Evolutionary conservation across 37 sponge, comb jelly and placozoan species (phyloP), one percentile per base, ranked within the genome.

Genomic region (Crambe crambe): DNA sequence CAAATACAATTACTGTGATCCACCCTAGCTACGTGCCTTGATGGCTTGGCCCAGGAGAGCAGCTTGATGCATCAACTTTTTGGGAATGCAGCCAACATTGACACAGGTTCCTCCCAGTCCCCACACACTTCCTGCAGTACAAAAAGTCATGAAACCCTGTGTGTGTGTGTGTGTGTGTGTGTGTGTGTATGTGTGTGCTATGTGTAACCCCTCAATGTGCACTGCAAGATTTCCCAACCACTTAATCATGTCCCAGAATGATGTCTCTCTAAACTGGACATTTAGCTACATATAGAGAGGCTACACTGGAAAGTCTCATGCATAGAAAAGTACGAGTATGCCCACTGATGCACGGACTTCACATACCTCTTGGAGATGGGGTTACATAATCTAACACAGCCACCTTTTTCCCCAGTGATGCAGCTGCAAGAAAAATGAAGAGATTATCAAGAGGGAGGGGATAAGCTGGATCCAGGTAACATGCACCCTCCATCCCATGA

Each of bases 91-190:
- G 9, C 97, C 97, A 37, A 96, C 97, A 77, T 96, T 96, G 69
- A 96, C 91, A 83, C 97, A 96, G 0, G 97, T 96, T n/a, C 97
- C 97, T 15, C 97, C 97, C 10, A 96, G 76, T 18, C 97, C 97
- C 97, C 97, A 96, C 18, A 70, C 62, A 15, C 83, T 88, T 2
- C 91, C 91, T 79, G 40, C 37, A 34, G n/a, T n/a, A n/a, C n/a
- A n/a, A n/a, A n/a, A n/a, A n/a, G n/a, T n/a, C n/a, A n/a, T n/a
- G n/a, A n/a, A n/a, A n/a, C n/a, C n/a, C n/a, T n/a, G n/a, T n/a
- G n/a, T n/a, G n/a, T n/a, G n/a, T n/a, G n/a, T n/a, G n/a, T n/a
- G n/a, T n/a, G n/a, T n/a, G n/a, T n/a, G n/a, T n/a, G n/a, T n/a
- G n/a, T n/a, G n/a, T n/a, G n/a, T n/a, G n/a, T n/a, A n/a, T n/a